Percentiles rank a stretch among this genome's conserved stretches.
Evolutionary conservation across 2,888 invertebrate species (phyloP).

Genomic region (Empis livida): DNA sequence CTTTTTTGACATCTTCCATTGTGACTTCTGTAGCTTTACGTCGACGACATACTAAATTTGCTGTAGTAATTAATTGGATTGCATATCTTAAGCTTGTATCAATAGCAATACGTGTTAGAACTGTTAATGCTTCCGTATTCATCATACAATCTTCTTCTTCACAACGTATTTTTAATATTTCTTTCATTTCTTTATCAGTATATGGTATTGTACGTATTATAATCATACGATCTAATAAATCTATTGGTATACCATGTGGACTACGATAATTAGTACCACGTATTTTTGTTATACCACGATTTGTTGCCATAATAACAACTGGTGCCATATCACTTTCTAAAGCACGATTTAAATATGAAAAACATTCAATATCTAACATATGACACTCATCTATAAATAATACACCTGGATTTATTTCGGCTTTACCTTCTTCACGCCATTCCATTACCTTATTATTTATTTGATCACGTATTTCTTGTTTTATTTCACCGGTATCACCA

Average conservation of each 20-base stretch:
- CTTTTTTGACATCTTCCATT: constrained; percentile 88
- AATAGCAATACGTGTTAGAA: constrained; percentile 82
- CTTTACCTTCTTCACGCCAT: constrained; percentile 99
- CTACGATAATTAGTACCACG: constrained; percentile 87
- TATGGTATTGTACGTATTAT: constrained; percentile 88
- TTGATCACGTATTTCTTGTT: constrained; percentile 92
- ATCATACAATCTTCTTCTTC: constrained; percentile 98
- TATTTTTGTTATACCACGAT: constrained; percentile 87
- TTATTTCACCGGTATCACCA: constrained; percentile 98
- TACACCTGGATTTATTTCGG: constrained; percentile 96
- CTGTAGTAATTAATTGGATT: constrained; percentile 93
- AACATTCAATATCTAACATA: constrained; percentile 98
- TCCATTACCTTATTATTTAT: constrained; percentile 95
- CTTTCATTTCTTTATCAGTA: constrained; percentile 72
- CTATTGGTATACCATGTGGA: constrained; percentile 96
- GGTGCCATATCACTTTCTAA: constrained; percentile 96
- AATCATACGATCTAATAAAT: constrained; percentile 88
- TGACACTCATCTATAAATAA: constrained; percentile 96
- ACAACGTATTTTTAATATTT: constrained; percentile 87
- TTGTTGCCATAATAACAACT: constrained; percentile 97
- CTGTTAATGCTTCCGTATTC: constrained; percentile 77
- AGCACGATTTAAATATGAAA: constrained; percentile 94
- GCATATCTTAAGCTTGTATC: constrained; percentile 93
- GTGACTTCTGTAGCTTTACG: constrained; percentile 72
- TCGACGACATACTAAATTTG: constrained; percentile 83